Evolutionary conservation across 2,797 vertebrate species (phyloP), one percentile per base, ranked within the genome.

Genomic region (Poeciliopsis infans): DNA sequence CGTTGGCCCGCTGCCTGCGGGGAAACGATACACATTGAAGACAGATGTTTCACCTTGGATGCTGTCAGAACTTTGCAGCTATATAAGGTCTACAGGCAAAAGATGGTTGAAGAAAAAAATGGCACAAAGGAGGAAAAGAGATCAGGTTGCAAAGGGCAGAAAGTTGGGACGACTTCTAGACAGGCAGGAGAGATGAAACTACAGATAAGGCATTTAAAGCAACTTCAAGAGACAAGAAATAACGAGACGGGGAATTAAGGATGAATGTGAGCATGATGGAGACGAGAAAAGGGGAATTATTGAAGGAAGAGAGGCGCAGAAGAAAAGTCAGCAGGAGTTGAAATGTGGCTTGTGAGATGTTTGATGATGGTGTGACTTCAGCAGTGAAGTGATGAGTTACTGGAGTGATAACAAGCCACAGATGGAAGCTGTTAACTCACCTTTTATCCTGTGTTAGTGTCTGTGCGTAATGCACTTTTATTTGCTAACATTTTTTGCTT

Each of bases 381-480:
- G 69, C 81, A 28, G 80, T 11, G 77, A 88, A 81, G 78, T 68
- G 86, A 86, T 83, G 89, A 92, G 79, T 82, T 82, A 82, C 79
- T 59, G 71, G 79, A 84, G 86, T 79, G 88, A 89, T 92, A 92
- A 94, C 91, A 89, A 88, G 91, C 85, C 76, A 39, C 91, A 92
- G 85, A 90, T 93, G 92, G 89, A 83, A 92, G 81, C 84, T 86
- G 86, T 89, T 87, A 83, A 71, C 57, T 85, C 85, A 83, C 84
- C 86, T 89, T 84, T 84, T 41, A 51, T 66, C 55, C 68, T 83
- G 57, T 75, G 36, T 78, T 57, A 76, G 71, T 79, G 57, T 79
- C 47, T 81, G 55, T 79, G 53, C 76, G 76, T 72, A 79, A 31
- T 71, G 66, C 71, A 46, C 68, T 79, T 82, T 80, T 69, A 76